A percentile compares a stretch with the other conserved stretches of the same genome.
Evolutionary conservation across 2,113 vertebrate genomes (phyloP).

Genomic region (Oryzias celebensis): DNA sequence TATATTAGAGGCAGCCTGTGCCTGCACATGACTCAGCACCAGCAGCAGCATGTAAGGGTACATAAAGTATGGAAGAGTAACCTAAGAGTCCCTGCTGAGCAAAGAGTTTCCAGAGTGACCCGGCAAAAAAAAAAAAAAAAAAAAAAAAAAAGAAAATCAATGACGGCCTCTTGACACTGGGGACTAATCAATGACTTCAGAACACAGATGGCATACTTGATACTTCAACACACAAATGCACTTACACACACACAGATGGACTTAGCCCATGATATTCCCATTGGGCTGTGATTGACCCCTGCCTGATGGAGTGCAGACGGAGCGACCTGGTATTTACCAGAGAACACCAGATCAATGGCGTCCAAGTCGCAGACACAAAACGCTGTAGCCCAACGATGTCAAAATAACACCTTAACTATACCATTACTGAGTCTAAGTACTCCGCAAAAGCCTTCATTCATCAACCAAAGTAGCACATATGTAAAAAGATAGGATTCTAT

Average conservation of each 20-base stretch:
- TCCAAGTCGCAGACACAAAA: conserved; percentile 25
- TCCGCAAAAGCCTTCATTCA: background rate
- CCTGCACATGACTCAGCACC: background rate
- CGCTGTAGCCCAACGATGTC: conserved; percentile 9
- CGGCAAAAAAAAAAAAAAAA: conserved; percentile 16
- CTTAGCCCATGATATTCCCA: conserved; percentile 63
- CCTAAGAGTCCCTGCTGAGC: conserved; percentile 42
- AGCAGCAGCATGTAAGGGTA: background rate
- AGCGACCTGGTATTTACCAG: conserved; percentile 70
- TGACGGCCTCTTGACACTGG: conserved; percentile 53
- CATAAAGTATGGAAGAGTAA: conserved; percentile 19
- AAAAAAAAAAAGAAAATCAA: conserved; percentile 42
- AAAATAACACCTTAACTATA: conserved; percentile 1
- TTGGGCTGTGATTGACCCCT: conserved; percentile 63
- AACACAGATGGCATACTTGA: conserved; percentile 54
- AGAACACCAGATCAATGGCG: conserved; percentile 47
- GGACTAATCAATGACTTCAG: conserved; percentile 60
- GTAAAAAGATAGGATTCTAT: background rate
- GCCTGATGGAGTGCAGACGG: conserved; percentile 63
- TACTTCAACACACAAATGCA: conserved; percentile 34
- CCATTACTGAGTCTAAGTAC: background rate
- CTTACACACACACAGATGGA: conserved; percentile 11
- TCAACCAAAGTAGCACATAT: conserved; percentile 2
- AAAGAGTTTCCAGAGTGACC: conserved; percentile 54
- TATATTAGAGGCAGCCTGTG: no score